Conservation (phyloP, 2,113 vertebrate genomes). For the Hydropotes inermis region DNA sequence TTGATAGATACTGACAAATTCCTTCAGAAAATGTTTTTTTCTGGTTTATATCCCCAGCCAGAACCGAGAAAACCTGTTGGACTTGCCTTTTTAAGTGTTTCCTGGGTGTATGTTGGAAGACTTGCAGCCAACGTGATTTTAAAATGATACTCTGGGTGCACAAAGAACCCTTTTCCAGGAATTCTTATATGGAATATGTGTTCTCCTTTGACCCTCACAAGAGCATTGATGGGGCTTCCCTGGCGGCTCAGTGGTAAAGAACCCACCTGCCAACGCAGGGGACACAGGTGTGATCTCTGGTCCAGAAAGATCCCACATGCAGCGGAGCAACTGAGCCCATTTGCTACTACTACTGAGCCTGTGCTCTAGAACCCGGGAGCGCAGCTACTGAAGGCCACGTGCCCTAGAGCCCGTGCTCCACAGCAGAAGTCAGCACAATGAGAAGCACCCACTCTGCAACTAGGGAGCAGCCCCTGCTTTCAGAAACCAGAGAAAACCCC, state of each 20-base stretch:
- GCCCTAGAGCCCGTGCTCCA: background rate
- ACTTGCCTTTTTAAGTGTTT: background rate
- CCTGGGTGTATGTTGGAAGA: background rate
- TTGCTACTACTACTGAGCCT: background rate
- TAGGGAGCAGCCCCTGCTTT: background rate
- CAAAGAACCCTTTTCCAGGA: background rate
- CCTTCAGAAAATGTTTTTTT: background rate
- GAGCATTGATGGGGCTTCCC: background rate
- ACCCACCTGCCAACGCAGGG: background rate
- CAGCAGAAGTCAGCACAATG: background rate
- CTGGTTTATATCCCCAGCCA: background rate
- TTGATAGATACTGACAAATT: background rate
- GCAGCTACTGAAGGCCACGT: background rate
- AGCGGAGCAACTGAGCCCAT: background rate
- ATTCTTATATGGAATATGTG: background rate
- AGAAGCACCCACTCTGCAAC: background rate
- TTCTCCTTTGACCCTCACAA: background rate
- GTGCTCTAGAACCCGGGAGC: background rate
- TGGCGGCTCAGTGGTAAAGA: background rate
- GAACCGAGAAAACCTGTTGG: background rate
- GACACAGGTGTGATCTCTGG: background rate
- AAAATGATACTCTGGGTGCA: background rate
- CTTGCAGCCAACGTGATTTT: background rate
- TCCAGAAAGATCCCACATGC: background rate
- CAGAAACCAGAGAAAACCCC: background rate